Evolutionary conservation across 2,113 vertebrate genomes (phyloP).

Genomic region (Aleadryas rufinucha): DNA sequence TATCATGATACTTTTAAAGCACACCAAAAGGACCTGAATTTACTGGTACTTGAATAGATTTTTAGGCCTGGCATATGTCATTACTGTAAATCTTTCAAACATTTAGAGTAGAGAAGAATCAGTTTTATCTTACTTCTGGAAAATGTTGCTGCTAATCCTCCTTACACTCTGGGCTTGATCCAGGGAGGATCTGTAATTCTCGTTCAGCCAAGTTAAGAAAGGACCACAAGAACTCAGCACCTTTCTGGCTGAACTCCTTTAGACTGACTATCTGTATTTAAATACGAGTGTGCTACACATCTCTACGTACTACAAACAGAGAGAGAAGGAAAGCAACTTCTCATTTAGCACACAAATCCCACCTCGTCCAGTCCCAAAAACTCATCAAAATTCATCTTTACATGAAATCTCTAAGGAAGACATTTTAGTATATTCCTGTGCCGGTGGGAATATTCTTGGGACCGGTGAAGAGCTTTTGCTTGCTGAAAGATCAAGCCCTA

Average conservation of each 20-base stretch:
- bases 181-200: conserved; percentile 1
- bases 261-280: not conserved
- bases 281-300: not conserved
- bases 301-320: not conserved
- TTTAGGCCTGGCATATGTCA: conserved; percentile 65
- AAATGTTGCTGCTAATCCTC: conserved; percentile 27
- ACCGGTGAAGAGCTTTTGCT: not conserved
- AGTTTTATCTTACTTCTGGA: conserved; percentile 33
- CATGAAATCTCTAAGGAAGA: not conserved
- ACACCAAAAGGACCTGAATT: conserved; percentile 56
- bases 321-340: not conserved
- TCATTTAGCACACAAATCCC: not conserved
- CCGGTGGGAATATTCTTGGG: not conserved
- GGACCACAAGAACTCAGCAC: not conserved
- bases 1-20: conserved; percentile 66
- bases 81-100: conserved; percentile 58
- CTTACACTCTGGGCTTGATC: not conserved
- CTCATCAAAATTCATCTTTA: not conserved
- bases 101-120: conserved; percentile 16
- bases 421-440: not conserved
- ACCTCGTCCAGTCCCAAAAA: not conserved
- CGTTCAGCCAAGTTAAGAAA: not conserved
- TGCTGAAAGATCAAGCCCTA: not conserved
- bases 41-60: conserved; percentile 55
- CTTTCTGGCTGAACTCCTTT: not conserved